Conservation (phyloP, 1,140 invertebrate genomes). For the Drosophila ercepeae region DNA sequence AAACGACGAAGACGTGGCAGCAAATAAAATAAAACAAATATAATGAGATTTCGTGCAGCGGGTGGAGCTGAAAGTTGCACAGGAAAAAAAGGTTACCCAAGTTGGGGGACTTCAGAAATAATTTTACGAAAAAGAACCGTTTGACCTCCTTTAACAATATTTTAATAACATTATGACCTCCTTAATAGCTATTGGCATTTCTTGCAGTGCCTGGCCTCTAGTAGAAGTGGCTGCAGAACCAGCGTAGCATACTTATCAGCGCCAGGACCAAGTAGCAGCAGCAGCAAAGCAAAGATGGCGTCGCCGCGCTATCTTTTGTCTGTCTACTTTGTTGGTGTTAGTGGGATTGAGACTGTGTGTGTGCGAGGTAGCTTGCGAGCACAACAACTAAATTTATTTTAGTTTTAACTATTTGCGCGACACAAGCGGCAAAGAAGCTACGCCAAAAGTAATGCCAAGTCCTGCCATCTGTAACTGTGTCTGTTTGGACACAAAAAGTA, state of each 20-base stretch:
- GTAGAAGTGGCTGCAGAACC: slow-evolving; percentile 27
- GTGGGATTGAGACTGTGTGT: background rate
- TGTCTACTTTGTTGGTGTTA: slow-evolving; percentile 20
- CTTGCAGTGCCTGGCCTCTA: slow-evolving; percentile 1
- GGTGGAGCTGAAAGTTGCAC: slow-evolving; percentile 5
- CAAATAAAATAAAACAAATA: slow-evolving; percentile 82
- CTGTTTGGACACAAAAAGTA: slow-evolving; percentile 44
- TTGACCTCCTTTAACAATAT: background rate
- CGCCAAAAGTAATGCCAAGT: slow-evolving; percentile 40
- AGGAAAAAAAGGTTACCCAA: background rate
- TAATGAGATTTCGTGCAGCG: slow-evolving; percentile 76
- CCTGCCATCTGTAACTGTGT: slow-evolving; percentile 27
- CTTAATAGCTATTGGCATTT: background rate
- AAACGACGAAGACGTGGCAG: slow-evolving; percentile 66
- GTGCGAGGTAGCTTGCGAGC: slow-evolving; percentile 11
- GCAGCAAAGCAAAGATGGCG: slow-evolving; percentile 64
- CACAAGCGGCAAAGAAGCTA: slow-evolving; percentile 60
- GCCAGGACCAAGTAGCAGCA: slow-evolving; percentile 18
- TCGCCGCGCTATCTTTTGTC: slow-evolving; percentile 67
- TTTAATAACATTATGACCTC: background rate
- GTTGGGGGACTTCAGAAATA: background rate
- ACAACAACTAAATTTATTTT: slow-evolving; percentile 81
- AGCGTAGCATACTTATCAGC: slow-evolving; percentile 77
- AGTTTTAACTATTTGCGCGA: slow-evolving; percentile 77
- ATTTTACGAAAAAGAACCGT: background rate